Evolutionary conservation across 2,888 invertebrate genomes (phyloP), one percentile per base, ranked within the genome.

Genomic region (Lapara coniferarum): DNA sequence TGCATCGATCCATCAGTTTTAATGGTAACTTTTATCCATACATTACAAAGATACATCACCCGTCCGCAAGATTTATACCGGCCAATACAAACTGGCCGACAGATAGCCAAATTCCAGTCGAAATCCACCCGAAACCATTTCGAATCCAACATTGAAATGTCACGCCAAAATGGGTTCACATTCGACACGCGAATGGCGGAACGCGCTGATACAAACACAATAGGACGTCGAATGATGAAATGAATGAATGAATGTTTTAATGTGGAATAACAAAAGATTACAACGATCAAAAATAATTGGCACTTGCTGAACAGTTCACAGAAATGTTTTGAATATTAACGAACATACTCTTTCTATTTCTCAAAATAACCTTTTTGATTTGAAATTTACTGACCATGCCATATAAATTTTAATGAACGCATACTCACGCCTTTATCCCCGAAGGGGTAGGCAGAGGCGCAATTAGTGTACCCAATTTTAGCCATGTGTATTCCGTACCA

Each of bases 121-220:
- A 57, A 57, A 14, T 37, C 57, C 59, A 59, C 46, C 44, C 59
- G 59, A 59, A 59, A 59, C 44, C 59, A 59, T 59, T 59, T 19
- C 63, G 63, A 49, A 19, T 63, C 13, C 63, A 63, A 63, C 63
- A 63, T 63, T 63, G 63, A 63, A 63, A 63, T 46, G 63, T 63
- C 63, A 63, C 49, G 63, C 63, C 46, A 46, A 49, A 58, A 63
- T 63, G 63, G 63, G 63, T 13, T 25, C 56, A 46, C 63, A 49
- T 63, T 49, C 49, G 63, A 63, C 59, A 63, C 63, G 63, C 63
- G 16, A 46, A 46, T 49, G 63, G 19, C 63, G 46, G 63, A 49
- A 44, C 49, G 7, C 63, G 63, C 49, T 63, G 63, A 63, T 19
- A 16, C 46, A 16, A 19, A 59, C 44, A n/a, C 10, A 59, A 16